phyloP scores from a whole-genome alignment of 2,797 vertebrate species.

The Bradypodion pumilum region DNA sequence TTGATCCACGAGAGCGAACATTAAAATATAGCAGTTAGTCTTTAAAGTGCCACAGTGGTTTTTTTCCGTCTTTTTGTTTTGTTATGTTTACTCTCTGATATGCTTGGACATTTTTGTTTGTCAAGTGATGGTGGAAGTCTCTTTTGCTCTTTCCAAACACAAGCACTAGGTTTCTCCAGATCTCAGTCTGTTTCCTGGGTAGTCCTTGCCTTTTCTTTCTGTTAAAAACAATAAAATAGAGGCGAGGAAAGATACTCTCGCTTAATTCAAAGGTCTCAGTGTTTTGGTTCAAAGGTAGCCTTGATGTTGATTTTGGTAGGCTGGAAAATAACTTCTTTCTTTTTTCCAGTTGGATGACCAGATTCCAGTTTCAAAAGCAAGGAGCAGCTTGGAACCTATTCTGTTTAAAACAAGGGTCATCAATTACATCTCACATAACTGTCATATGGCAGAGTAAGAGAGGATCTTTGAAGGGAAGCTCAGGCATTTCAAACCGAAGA shows the following conservation, averaged over 20 bases:
- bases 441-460: background rate
- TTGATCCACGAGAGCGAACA: no score
- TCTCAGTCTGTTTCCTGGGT: accelerated
- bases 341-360: background rate
- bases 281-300: background rate
- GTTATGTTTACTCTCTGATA: no score
- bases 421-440: background rate
- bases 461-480: background rate
- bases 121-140: conserved; percentile 14
- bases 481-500: background rate
- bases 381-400: background rate
- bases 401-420: background rate
- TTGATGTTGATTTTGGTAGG: background rate
- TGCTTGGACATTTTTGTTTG: no score
- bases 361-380: conserved; percentile 22
- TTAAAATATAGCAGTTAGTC: no score
- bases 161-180: background rate
- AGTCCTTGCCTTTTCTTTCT: accelerated
- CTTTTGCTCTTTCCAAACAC: conserved; percentile 1
- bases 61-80: no score
- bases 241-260: accelerated
- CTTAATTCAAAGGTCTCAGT: accelerated
- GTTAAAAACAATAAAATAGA: background rate
- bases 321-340: background rate
- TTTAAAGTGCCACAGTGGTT: no score